phyloP scores from a whole-genome alignment of 1,140 invertebrate genomes.

The Saxidomus purpurata region DNA sequence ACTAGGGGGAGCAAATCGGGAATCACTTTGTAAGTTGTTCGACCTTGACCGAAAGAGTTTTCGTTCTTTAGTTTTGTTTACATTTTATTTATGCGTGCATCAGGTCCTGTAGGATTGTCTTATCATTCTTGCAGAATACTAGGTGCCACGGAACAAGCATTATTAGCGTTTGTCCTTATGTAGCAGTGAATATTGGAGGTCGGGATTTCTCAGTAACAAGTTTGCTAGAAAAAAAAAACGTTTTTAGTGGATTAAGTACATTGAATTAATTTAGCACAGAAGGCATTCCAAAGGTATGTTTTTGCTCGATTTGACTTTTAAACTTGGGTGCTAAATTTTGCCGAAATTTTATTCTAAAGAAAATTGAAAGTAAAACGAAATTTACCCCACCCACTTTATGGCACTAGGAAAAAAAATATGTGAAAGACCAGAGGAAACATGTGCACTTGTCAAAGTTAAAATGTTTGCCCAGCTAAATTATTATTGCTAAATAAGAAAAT shows the following conservation, averaged over 20 bases:
- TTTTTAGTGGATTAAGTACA: not conserved
- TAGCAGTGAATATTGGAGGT: constrained; percentile 13
- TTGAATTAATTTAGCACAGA: not conserved
- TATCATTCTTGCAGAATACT: not conserved
- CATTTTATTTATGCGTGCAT: constrained; percentile 12
- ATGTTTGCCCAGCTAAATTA: too few relatives aligned
- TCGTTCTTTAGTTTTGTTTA: constrained; percentile 25
- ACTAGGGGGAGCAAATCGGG: not conserved
- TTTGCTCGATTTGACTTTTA: not conserved
- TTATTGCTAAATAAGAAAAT: too few relatives aligned
- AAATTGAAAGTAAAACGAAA: too few relatives aligned
- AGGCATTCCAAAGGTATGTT: constrained; percentile 23
- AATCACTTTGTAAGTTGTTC: not conserved
- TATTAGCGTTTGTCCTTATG: not conserved
- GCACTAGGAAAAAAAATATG: too few relatives aligned
- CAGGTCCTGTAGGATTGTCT: not conserved
- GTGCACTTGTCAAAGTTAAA: too few relatives aligned
- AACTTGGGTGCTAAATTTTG: too few relatives aligned
- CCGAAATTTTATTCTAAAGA: too few relatives aligned
- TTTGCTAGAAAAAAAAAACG: not conserved
- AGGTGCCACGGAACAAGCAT: not conserved
- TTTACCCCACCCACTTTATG: not conserved
- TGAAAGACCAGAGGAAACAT: too few relatives aligned
- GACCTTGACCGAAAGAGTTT: constrained; percentile 13
- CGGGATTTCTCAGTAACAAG: not conserved